phyloP scores from a whole-genome alignment of 2,797 vertebrate genomes.

The Sarcoramphus papa region DNA sequence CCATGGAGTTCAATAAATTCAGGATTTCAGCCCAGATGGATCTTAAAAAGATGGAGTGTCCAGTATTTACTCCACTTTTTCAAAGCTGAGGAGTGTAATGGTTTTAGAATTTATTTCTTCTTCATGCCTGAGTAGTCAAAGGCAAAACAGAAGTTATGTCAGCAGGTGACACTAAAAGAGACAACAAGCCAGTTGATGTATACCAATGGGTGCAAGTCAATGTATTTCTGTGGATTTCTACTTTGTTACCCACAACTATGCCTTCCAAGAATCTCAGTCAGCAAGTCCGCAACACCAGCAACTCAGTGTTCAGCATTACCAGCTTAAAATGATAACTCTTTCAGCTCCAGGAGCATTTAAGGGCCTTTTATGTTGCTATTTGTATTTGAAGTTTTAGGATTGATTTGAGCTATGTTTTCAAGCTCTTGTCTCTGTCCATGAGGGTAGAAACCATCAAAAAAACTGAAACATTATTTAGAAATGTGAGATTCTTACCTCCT shows the following conservation, averaged over 20 bases:
- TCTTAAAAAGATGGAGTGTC: not conserved
- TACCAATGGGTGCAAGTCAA: not conserved
- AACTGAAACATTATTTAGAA: not conserved
- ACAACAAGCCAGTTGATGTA: not conserved
- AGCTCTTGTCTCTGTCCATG: not conserved
- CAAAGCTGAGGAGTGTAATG: not conserved
- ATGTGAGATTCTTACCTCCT: not conserved
- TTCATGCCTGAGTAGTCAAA: not conserved
- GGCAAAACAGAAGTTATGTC: not conserved
- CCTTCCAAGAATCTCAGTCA: not conserved
- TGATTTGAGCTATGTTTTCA: not conserved
- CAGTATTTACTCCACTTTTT: not conserved
- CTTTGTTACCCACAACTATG: not conserved
- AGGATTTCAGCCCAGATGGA: not conserved
- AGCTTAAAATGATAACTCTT: not conserved
- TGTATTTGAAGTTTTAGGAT: not conserved
- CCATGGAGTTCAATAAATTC: not conserved
- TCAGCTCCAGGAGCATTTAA: not conserved
- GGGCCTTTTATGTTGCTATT: not conserved
- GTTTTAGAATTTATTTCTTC: not conserved
- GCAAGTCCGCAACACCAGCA: not conserved
- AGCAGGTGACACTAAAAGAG: not conserved
- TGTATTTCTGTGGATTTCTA: not conserved
- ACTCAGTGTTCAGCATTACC: not conserved
- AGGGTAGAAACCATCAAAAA: not conserved